These are phyloP conservation scores for Ornithoptera alexandrae DNA, from an alignment of 2,888 invertebrate genomes.

Conservation along the genomic window DNA sequence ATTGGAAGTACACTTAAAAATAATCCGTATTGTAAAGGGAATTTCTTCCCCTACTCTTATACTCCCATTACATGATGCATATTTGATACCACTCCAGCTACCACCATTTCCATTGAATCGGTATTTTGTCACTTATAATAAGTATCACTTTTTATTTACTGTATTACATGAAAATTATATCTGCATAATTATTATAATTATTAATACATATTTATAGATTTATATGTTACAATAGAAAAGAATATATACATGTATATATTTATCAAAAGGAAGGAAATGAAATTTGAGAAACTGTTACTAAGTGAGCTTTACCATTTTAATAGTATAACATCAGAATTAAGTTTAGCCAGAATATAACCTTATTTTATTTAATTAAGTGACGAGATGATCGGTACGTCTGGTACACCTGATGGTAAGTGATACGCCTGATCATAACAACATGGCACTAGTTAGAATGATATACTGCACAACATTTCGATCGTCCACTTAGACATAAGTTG, in stretches of 20 bases:
- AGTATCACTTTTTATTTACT: neutral
- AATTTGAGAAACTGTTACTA: no score
- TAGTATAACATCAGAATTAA: no score
- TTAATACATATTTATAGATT: neutral
- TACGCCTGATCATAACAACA: no score
- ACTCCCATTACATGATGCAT: conserved; percentile 33
- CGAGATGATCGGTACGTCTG: no score
- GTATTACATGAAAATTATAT: neutral
- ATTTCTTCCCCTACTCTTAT: conserved; percentile 22
- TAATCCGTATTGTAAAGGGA: conserved; percentile 19
- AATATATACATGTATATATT: neutral
- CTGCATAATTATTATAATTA: no score
- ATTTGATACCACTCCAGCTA: conserved; percentile 30
- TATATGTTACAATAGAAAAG: neutral
- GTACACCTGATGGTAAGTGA: no score
- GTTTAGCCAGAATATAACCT: no score
- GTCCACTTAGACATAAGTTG: no score
- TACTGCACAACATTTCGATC: no score
- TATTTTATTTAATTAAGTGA: no score
- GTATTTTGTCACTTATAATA: conserved; percentile 1
- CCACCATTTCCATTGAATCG: neutral
- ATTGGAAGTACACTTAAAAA: conserved; percentile 19
- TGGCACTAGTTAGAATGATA: no score
- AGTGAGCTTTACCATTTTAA: no score
- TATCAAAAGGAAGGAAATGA: neutral